phyloP scores from a whole-genome alignment of 2,113 vertebrate species.

The Rhodinocichla rosea region DNA sequence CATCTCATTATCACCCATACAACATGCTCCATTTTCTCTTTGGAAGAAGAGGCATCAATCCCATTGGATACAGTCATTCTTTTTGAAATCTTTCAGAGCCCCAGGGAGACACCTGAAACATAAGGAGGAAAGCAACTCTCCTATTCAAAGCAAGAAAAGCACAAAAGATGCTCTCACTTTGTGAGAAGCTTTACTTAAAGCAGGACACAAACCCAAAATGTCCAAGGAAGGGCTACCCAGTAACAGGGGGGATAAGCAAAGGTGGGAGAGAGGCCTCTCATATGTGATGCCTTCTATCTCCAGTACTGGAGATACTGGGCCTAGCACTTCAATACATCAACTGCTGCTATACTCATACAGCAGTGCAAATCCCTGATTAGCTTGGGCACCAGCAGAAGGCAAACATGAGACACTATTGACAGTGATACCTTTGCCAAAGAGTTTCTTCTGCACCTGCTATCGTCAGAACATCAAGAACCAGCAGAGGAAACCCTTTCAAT shows the following conservation, averaged over 20 bases:
- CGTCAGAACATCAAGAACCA: neutral
- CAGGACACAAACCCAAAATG: neutral
- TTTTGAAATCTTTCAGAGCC: neutral
- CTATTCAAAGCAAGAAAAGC: neutral
- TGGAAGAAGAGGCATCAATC: neutral
- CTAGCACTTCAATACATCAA: neutral
- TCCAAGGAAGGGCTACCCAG: neutral
- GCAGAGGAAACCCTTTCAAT: neutral
- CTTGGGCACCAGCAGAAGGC: neutral
- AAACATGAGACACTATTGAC: accelerated
- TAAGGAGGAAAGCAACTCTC: neutral
- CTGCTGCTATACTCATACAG: neutral
- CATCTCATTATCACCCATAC: neutral
- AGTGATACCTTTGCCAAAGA: neutral
- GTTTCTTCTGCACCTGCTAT: neutral
- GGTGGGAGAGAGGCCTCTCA: neutral
- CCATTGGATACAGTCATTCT: neutral
- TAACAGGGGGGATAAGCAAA: neutral
- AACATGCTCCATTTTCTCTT: neutral
- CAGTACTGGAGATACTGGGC: neutral
- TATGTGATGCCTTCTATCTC: neutral
- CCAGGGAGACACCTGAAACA: neutral
- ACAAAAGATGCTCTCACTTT: neutral
- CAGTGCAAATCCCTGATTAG: neutral
- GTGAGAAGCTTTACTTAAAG: neutral